Percentiles rank a stretch among this genome's conserved stretches.
Evolutionary conservation across 2,797 vertebrate genomes (phyloP).

Genomic region (Gymnodraco acuticeps): DNA sequence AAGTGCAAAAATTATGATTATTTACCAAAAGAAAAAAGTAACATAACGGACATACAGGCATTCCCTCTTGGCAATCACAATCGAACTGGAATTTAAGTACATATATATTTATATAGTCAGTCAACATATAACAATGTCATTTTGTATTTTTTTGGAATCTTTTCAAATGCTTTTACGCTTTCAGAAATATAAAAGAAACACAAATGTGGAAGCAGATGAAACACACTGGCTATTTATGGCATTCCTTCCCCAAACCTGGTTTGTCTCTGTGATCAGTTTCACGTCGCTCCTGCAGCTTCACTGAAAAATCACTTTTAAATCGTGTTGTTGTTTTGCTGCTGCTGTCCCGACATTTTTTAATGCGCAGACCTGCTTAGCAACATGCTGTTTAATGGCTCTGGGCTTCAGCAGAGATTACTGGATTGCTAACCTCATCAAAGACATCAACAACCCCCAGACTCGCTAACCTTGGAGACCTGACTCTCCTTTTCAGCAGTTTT

Average conservation of each 20-base stretch:
- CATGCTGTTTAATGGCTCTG: slow-evolving; percentile 67
- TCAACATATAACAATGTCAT: too few species aligned
- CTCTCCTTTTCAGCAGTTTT: slow-evolving; percentile 71
- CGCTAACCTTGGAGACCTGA: slow-evolving; percentile 73
- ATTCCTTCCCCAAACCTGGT: too few species aligned
- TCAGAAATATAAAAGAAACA: not conserved
- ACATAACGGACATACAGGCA: too few species aligned
- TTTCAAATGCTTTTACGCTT: too few species aligned
- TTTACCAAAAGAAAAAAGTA: too few species aligned
- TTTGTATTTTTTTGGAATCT: too few species aligned
- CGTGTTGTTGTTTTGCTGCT: slow-evolving; percentile 37
- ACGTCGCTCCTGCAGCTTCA: not conserved
- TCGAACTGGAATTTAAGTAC: too few species aligned
- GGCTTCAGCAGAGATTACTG: slow-evolving; percentile 65
- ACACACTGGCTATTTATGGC: not conserved
- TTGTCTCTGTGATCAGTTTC: not conserved
- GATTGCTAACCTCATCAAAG: slow-evolving; percentile 75
- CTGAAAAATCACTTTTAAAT: slow-evolving; percentile 3
- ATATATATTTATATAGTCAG: too few species aligned
- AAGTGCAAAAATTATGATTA: too few species aligned
- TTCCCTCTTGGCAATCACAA: too few species aligned
- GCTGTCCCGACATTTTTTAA: slow-evolving; percentile 39
- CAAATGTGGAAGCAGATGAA: not conserved
- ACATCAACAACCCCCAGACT: slow-evolving; percentile 69
- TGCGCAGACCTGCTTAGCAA: slow-evolving; percentile 56